Evolutionary conservation across 2,888 invertebrate species (phyloP).

Genomic region (Pecten maximus): DNA sequence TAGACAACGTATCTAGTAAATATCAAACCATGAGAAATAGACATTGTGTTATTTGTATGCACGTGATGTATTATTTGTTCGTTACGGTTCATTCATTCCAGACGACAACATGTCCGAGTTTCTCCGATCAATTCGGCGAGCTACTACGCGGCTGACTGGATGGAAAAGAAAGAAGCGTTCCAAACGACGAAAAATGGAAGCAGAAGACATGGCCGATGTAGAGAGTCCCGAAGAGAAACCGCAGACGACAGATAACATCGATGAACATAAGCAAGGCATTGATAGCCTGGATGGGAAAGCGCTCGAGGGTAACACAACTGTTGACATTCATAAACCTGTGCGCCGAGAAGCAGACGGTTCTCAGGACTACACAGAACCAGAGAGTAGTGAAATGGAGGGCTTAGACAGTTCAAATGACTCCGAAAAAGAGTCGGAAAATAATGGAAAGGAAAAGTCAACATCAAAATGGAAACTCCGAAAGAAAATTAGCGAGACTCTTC

Average conservation of each 20-base stretch:
- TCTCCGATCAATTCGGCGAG: not conserved
- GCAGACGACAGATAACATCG: conserved; percentile 27
- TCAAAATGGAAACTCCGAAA: conserved; percentile 41
- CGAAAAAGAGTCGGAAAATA: not conserved
- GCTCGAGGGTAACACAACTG: conserved; percentile 28
- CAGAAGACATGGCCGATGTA: not conserved
- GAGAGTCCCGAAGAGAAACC: conserved; percentile 18
- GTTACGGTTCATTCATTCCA: not conserved
- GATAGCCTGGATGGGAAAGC: not conserved
- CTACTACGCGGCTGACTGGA: not conserved
- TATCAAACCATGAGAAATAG: not conserved
- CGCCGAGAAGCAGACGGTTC: not conserved
- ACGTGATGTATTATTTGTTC: not conserved
- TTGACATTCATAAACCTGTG: not conserved
- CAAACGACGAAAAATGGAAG: conserved; percentile 10
- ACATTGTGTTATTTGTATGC: not conserved
- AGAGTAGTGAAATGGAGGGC: not conserved
- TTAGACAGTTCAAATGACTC: not conserved
- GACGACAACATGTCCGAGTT: not conserved
- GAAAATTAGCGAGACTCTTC: conserved; percentile 44
- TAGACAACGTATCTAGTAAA: not conserved
- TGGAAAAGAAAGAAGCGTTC: conserved; percentile 8
- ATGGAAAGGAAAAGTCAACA: not conserved
- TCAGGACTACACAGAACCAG: not conserved
- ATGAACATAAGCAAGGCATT: conserved; percentile 5